phyloP scores from a whole-genome alignment of 2,888 invertebrate species.

The Cephus rjabovi region DNA sequence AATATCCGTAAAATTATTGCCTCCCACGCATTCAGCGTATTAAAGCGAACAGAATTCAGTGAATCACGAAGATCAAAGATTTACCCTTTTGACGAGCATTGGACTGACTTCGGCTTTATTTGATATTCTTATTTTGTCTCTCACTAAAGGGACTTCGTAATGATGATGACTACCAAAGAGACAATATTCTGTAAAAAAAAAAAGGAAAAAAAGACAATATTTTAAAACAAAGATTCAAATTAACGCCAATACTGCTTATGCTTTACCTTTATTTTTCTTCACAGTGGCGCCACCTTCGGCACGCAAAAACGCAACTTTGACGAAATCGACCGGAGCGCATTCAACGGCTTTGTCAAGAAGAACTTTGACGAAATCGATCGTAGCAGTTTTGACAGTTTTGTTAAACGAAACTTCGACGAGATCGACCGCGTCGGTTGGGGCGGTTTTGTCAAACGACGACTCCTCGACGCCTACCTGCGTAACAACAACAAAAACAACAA shows the following conservation, averaged over 20 bases:
- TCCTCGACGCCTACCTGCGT: conserved; percentile 24
- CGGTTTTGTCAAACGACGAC: conserved; percentile 64
- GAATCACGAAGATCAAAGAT: not conserved
- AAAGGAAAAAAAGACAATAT: not conserved
- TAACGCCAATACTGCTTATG: not conserved
- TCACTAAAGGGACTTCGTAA: not conserved
- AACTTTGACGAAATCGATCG: conserved; percentile 77
- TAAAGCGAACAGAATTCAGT: not conserved
- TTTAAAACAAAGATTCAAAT: not conserved
- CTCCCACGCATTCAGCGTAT: not conserved
- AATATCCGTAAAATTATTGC: not conserved
- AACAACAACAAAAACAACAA: not conserved
- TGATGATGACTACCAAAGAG: not conserved
- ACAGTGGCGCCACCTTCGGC: conserved; percentile 61
- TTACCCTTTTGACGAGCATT: not conserved
- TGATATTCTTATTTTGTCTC: not conserved
- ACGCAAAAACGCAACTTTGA: conserved; percentile 71
- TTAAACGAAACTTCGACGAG: conserved; percentile 69
- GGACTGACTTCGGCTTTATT: not conserved
- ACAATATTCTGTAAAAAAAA: not conserved
- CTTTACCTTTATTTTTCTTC: not conserved
- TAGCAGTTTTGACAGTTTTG: conserved; percentile 72
- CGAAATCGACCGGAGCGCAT: conserved; percentile 72
- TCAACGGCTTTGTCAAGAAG: conserved; percentile 69
- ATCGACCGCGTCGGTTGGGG: conserved; percentile 67